Base-by-base conservation (phyloP, 2,888 invertebrate genomes). In the Limnephilus lunatus region DNA sequence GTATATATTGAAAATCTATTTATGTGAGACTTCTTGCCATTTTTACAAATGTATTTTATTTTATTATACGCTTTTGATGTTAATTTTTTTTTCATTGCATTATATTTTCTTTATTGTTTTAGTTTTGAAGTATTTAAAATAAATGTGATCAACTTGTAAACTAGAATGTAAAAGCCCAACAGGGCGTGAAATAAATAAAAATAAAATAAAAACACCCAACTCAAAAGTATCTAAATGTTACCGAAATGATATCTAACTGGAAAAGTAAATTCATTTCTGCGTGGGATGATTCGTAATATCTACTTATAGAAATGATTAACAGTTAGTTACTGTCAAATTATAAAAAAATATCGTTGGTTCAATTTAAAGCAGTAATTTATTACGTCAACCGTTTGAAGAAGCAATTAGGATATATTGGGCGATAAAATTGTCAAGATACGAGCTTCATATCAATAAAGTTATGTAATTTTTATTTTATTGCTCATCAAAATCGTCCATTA, bases 391-490 rank as follows among this genome's bases (percentile, higher is more conserved):
- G 48, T 35, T 91, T 86, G 35, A 81, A 91, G 35, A 87, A 32
- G 88, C 39, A n/a, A 88, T 91, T 81, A 90, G 80, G 86, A 90
- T 85, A 92, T 35, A 86, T 48, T 31, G 30, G 86, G 85, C 86
- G 48, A 80, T 92, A 86, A 92, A 92, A 53, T 82, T 90, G 90
- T 92, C 90, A 85, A 31, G 92, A 80, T 82, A 90, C 48, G 81
- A 87, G 80, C 86, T 81, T 92, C 85, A 85, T 48, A 86, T 90
- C 90, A 92, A 92, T 90, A 87, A 86, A 90, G 81, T 90, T 86
- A 91, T 88, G 90, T 86, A 25, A 86, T 90, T 90, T 92, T 90
- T 81, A 92, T 92, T 92, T 92, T 92, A 90, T 87, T 81, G 82
- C 48, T 81, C 32, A 90, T 90, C 92, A 92, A 90, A 90, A 85